Base-by-base conservation (phyloP, 1,140 invertebrate genomes). In the Drosophila dunni region DNA sequence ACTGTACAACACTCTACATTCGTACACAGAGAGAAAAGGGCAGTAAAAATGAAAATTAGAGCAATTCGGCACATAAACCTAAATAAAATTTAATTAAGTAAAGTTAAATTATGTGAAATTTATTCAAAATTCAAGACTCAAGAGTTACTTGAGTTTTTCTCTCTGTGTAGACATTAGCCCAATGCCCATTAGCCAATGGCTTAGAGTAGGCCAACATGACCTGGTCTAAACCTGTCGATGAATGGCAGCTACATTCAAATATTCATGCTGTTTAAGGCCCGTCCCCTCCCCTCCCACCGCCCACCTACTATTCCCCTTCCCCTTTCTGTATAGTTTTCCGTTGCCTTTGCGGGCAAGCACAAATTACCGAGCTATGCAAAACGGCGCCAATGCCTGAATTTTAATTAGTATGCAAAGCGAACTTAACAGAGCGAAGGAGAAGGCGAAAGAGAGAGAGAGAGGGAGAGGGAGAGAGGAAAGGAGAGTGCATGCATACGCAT, bases 351-450 rank as follows among this genome's bases (percentile, higher is more conserved):
- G 46, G 51, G 58, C 66, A 62, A 65, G 72, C 71, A 53, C 83
- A 88, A 86, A 88, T 82, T 86, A 82, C 71, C 67, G 64, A 82
- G 78, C 82, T 88, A 85, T 88, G 83, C 82, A 85, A 85, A 85
- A 76, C 75, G 79, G 58, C 66, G 83, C 79, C 82, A 86, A 86
- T 86, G 79, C 75, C 65, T 82, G 83, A 88, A 86, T 86, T 86
- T 86, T 86, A 86, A 86, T 86, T 86, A 86, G 82, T 79, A 82
- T 78, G 64, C 79, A 73, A 70, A 64, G 63, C 7, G 38, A 53
- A 34, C 42, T n/a, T 29, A 2, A 51, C 20, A 48, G 46, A 13
- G 1, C 9, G 38, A 36, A 40, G 36, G 6, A 29, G 24, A 29
- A 29, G 24, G 24, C 3, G 1, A 56, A 34, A 20, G 53, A 17